Evolutionary conservation across 2,797 vertebrate species (phyloP).

Genomic region (Peromyscus aztecus): DNA sequence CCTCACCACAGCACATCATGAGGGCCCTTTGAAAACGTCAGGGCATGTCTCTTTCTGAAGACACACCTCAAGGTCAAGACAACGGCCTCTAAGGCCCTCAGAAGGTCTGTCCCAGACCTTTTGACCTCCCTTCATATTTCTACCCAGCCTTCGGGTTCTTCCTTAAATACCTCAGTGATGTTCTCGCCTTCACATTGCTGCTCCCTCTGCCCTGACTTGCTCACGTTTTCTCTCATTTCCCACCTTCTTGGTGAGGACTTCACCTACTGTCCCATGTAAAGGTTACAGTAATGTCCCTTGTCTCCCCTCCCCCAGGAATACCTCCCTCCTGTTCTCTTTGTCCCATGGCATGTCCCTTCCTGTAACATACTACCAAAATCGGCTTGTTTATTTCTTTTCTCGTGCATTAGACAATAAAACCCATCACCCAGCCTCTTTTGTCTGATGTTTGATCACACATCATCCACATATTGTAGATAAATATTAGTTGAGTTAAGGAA

Average conservation of each 20-base stretch:
- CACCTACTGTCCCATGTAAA: not conserved
- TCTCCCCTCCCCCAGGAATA: not conserved
- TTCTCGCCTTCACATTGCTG: not conserved
- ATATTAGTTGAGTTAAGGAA: not conserved
- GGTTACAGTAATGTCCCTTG: not conserved
- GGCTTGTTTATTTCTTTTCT: not conserved
- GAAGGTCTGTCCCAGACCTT: not conserved
- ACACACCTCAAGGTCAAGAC: not conserved
- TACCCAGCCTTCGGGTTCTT: not conserved
- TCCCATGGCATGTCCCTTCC: not conserved
- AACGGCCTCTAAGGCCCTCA: not conserved
- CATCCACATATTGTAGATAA: rapidly evolving
- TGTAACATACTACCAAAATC: not conserved
- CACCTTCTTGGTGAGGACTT: not conserved
- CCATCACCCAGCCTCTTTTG: not conserved
- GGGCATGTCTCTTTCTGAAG: not conserved
- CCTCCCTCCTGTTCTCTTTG: not conserved
- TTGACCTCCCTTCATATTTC: not conserved
- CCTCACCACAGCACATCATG: too few species aligned
- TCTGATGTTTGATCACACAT: not conserved
- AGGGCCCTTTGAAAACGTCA: not conserved
- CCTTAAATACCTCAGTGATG: not conserved
- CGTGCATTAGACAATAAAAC: not conserved
- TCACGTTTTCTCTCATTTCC: not conserved
- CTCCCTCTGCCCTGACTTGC: not conserved